These are phyloP conservation scores for Tetraodon nigroviridis DNA, from an alignment of 2,113 vertebrate genomes.

Conservation along the genomic window DNA sequence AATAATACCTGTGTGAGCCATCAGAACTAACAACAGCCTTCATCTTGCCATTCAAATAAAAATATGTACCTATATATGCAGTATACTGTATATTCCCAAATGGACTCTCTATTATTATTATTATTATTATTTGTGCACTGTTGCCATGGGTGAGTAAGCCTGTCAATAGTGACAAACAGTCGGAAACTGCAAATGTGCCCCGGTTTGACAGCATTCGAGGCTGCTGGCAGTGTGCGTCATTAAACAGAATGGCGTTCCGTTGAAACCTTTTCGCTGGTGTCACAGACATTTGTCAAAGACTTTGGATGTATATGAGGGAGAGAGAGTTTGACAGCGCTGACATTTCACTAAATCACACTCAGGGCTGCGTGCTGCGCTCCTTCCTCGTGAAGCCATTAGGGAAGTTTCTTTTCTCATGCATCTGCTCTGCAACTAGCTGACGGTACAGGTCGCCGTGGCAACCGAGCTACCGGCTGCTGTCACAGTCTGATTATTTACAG, in stretches of 20 bases:
- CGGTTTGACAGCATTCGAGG: slow-evolving; percentile 36
- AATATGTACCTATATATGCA: too few relatives aligned
- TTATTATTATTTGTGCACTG: slow-evolving; percentile 1
- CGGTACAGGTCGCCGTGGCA: slow-evolving; percentile 47
- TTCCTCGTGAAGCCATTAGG: slow-evolving; percentile 40
- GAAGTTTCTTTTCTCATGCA: slow-evolving; percentile 46
- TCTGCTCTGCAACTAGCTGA: slow-evolving; percentile 50
- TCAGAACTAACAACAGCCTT: neutral
- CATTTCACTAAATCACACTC: slow-evolving; percentile 63
- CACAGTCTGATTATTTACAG: slow-evolving; percentile 39
- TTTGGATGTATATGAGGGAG: slow-evolving; percentile 44
- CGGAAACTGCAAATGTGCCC: slow-evolving; percentile 34
- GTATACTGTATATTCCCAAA: slow-evolving; percentile 1
- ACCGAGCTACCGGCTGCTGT: slow-evolving; percentile 41
- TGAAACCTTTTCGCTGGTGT: slow-evolving; percentile 57
- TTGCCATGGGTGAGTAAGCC: slow-evolving; percentile 30
- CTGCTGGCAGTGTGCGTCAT: slow-evolving; percentile 47
- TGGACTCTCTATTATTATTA: slow-evolving; percentile 10
- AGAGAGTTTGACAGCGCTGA: slow-evolving; percentile 58
- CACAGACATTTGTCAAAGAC: slow-evolving; percentile 59
- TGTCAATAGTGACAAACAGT: slow-evolving; percentile 19
- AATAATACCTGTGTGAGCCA: slow-evolving; percentile 16
- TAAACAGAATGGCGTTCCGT: slow-evolving; percentile 52
- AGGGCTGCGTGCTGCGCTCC: slow-evolving; percentile 35
- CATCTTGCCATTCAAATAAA: neutral